Evolutionary conservation across 2,888 invertebrate genomes (phyloP).

Genomic region (Nemurella pictetii): DNA sequence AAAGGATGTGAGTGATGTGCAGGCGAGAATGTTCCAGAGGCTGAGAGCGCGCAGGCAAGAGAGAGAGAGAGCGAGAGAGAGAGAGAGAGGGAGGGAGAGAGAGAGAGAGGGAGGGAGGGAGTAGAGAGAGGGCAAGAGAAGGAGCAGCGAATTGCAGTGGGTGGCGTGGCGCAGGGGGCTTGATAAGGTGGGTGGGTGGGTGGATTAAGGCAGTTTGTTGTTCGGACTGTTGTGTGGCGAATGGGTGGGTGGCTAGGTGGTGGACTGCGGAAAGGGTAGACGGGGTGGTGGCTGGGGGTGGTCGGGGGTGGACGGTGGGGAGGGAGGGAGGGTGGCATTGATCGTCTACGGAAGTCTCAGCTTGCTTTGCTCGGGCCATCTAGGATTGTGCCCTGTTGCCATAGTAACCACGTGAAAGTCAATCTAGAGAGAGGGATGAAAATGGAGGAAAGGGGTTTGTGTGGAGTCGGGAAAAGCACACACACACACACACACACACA

Average conservation of each 20-base stretch:
- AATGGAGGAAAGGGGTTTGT: not conserved
- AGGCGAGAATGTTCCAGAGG: not conserved
- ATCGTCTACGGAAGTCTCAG: constrained; percentile 22
- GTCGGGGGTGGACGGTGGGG: not conserved
- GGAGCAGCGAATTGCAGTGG: not conserved
- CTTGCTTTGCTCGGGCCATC: constrained; percentile 17
- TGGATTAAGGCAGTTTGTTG: constrained; percentile 23
- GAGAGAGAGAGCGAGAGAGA: not conserved
- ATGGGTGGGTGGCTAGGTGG: not conserved
- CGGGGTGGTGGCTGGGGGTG: not conserved
- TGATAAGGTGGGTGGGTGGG: not conserved
- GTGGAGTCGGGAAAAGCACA: not conserved
- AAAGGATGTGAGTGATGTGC: not conserved
- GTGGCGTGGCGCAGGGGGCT: constrained; percentile 8
- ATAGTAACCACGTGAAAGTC: constrained; percentile 29
- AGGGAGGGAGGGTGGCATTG: constrained; percentile 18
- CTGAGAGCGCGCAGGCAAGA: not conserved
- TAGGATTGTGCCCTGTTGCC: constrained; percentile 29
- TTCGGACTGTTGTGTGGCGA: constrained; percentile 19
- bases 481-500: not conserved
- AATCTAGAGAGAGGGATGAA: constrained; percentile 14
- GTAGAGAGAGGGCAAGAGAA: not conserved
- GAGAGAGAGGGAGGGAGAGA: not conserved
- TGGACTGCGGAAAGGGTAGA: not conserved
- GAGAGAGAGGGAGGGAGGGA: not conserved